These are phyloP conservation scores for Percopsis omiscomaycus DNA, from an alignment of 2,797 vertebrate species.

Conservation along the genomic window DNA sequence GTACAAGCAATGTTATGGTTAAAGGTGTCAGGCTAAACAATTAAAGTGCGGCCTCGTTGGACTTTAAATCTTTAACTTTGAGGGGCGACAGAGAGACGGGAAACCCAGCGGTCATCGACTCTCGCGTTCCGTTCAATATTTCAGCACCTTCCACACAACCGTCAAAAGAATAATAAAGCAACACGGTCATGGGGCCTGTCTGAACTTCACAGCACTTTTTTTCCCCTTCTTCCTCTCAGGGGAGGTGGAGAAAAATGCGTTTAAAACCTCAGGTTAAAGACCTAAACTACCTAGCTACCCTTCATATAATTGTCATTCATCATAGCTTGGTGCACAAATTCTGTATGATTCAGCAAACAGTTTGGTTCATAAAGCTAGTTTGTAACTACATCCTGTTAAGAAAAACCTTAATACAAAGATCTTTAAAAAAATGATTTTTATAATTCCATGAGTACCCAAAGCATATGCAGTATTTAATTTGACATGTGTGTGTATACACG, in stretches of 20 bases:
- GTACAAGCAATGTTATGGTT: slow-evolving; percentile 79
- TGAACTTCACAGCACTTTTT: slow-evolving; percentile 80
- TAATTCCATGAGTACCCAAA: neutral
- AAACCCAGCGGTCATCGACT: slow-evolving; percentile 78
- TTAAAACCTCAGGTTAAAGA: slow-evolving; percentile 81
- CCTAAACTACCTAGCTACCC: slow-evolving; percentile 78
- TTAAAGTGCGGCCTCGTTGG: slow-evolving; percentile 74
- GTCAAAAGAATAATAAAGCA: slow-evolving; percentile 83
- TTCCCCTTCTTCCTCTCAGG: slow-evolving; percentile 81
- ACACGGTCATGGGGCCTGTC: slow-evolving; percentile 80
- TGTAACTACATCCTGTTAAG: neutral
- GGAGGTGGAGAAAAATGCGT: slow-evolving; percentile 76
- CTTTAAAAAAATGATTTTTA: no score
- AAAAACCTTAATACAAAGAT: neutral
- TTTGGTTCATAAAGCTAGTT: neutral
- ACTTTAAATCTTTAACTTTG: slow-evolving; percentile 58
- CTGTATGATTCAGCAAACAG: slow-evolving; percentile 2
- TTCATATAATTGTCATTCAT: slow-evolving; percentile 75
- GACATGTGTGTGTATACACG: slow-evolving; percentile 16
- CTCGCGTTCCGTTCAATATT: slow-evolving; percentile 85
- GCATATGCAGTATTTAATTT: neutral
- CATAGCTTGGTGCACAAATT: slow-evolving; percentile 47
- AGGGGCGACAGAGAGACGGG: slow-evolving; percentile 54
- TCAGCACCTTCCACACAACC: slow-evolving; percentile 81
- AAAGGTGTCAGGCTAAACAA: slow-evolving; percentile 86